Evolutionary conservation across 53 echinoderm and acorn worm species (phyloP), one percentile per base, ranked within the genome.

Genomic region (Hippasteria phrygiana): DNA sequence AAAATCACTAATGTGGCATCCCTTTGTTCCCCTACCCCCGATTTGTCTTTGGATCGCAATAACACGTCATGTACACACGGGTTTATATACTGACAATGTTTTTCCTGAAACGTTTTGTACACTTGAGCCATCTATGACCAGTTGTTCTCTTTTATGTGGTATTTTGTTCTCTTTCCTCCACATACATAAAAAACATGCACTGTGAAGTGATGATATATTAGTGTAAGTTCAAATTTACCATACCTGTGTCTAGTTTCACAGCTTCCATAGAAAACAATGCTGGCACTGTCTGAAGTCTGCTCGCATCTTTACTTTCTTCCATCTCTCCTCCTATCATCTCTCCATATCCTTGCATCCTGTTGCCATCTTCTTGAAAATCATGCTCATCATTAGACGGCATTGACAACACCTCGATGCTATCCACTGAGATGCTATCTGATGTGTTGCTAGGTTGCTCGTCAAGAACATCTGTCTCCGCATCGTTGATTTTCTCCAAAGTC

Each of bases 401-500:
- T 17, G 84, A 67, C n/a, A 84, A 18, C 29, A 84, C 70, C 69
- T 84, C 84, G 42, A 84, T 84, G 84, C 84, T 84, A n/a, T 84
- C 70, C 22, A 67, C 50, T 11, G 84, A 84, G 48, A 48, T 70
- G 70, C 24, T 48, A 47, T 84, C 84, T 1, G 36, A 51, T 77
- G 62, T 39, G 9, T 3, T 3, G 11, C 36, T 2, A 56, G 78
- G 13, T 13, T 11, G 38, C 9, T 59, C 41, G 26, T 32, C 67
- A 14, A 35, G 67, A 7, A 17, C 78, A 55, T 55, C 78, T 11
- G 43, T 22, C 41, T 43, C 81, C 26, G 20, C 84, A 46, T 67
- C 70, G 6, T 34, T 29, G n/a, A 10, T 11, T 6, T n/a, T n/a
- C 20, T 50, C 34, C 34, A 34, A 9, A 34, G 1, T 48, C 36